These are phyloP conservation scores for Pseudopleuronectes americanus DNA, from an alignment of 2,797 vertebrate species.

Conservation along the genomic window DNA sequence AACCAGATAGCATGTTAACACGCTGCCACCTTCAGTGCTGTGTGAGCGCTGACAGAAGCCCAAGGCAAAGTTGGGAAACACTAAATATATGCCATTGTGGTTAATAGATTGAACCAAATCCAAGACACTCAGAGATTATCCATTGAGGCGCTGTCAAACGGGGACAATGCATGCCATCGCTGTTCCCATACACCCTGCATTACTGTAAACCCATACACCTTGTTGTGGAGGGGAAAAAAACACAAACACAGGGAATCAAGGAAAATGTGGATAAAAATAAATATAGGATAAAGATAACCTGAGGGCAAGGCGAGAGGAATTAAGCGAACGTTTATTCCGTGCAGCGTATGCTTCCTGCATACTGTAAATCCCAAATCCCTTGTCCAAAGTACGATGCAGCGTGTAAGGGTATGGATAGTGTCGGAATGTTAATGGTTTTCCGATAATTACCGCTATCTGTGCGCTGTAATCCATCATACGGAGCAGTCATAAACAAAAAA, in stretches of 20 bases:
- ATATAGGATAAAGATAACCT: conserved; percentile 76
- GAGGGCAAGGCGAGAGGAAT: conserved; percentile 72
- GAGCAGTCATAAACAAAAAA: conserved; percentile 73
- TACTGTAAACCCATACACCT: conserved; percentile 75
- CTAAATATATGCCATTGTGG: conserved; percentile 82
- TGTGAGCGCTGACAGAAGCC: conserved; percentile 78
- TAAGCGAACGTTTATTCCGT: conserved; percentile 67
- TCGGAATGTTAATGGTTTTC: conserved; percentile 83
- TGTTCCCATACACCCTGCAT: conserved; percentile 63
- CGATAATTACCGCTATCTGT: conserved; percentile 83
- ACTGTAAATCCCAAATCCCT: conserved; percentile 60
- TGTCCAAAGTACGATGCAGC: conserved; percentile 57
- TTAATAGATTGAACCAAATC: conserved; percentile 83
- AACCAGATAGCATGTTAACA: conserved; percentile 68
- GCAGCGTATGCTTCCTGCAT: conserved; percentile 54
- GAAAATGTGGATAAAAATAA: conserved; percentile 75
- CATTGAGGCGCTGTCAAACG: conserved; percentile 79
- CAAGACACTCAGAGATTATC: conserved; percentile 82
- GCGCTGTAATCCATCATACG: conserved; percentile 75
- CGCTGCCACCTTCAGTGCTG: conserved; percentile 75
- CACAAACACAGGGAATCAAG: conserved; percentile 49
- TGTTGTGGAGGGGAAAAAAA: conserved; percentile 53
- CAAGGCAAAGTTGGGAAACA: conserved; percentile 83
- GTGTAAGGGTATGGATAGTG: conserved; percentile 75
- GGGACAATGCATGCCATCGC: conserved; percentile 76